A percentile compares a stretch with the other conserved stretches of the same genome.
Evolutionary conservation across 2,888 invertebrate genomes (phyloP).

Genomic region (Phyllotreta striolata): DNA sequence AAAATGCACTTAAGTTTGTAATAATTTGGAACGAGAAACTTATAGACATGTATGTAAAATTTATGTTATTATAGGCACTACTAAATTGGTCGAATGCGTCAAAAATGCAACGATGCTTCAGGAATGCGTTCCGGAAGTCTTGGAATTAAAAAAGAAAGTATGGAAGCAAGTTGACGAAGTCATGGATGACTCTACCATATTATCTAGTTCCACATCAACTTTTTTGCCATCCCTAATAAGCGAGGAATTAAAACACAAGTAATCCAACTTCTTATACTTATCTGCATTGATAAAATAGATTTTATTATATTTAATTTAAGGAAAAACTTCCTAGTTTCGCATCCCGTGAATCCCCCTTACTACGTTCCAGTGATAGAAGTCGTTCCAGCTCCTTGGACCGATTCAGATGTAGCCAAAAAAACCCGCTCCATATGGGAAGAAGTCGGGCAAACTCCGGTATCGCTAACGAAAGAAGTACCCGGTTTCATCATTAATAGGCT

Average conservation of each 20-base stretch:
- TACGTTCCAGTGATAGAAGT: slow-evolving; percentile 94
- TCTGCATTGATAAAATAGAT: too few relatives aligned
- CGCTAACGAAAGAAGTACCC: slow-evolving; percentile 83
- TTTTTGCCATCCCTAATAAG: slow-evolving; percentile 89
- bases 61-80: slow-evolving; percentile 64
- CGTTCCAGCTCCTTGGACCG: slow-evolving; percentile 94
- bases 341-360: slow-evolving; percentile 97
- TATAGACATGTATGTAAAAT: background rate
- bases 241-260: slow-evolving; percentile 77
- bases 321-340: slow-evolving; percentile 80
- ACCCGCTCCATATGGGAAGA: slow-evolving; percentile 83
- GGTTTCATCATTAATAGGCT: slow-evolving; percentile 95
- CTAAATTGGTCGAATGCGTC: slow-evolving; percentile 73
- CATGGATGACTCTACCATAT: slow-evolving; percentile 76
- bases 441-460: slow-evolving; percentile 92
- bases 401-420: slow-evolving; percentile 74
- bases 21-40: slow-evolving; percentile 9
- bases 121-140: slow-evolving; percentile 92
- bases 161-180: slow-evolving; percentile 81
- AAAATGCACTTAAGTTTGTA: background rate
- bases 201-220: slow-evolving; percentile 94
- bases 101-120: slow-evolving; percentile 84
- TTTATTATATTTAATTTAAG: slow-evolving; percentile 40
- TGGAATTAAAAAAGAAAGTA: slow-evolving; percentile 84
- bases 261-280: slow-evolving; percentile 19